Base-by-base conservation (phyloP, 1,140 invertebrate genomes). In the Trinorchestia longiramus region DNA sequence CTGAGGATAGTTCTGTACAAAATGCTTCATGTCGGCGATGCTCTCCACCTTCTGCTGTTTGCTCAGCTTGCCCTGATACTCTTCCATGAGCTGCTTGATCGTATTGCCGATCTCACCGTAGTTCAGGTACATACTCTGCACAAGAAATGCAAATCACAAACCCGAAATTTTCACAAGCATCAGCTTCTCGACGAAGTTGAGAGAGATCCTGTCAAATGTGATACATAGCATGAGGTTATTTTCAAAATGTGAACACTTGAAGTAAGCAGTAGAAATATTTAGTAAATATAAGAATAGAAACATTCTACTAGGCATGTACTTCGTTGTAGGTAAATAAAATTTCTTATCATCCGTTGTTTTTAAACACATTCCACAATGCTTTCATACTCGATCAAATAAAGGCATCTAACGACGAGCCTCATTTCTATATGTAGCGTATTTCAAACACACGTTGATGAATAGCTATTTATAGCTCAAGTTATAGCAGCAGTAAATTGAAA, bases 81-180 rank as follows among this genome's bases (percentile, higher is more conserved):
- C 99, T 95, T 99, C 99, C 98, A 99, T 99, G 45, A 99, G 97
- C 88, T 98, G 98, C 97, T 99, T 99, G 96, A 99, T 99, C 62
- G 99, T 99, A 97, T 99, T 98, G 0, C 99, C 99, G 97, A 99
- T 99, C 97, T 99, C 99, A 53, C 99, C 99, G 98, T 99, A 99
- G 97, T 99, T 99, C 43, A 98, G 97, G 97, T 99, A 99, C 97
- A 99, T 98, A 97, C 99, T 99, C 98, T 99, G 97, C 95, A 97
- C 97, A 97, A 96, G 17, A 45, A 90, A 90, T 45, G 43, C 19
- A 77, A 11, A 77, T 23, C 3, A 77, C 28, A 77, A 77, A 53
- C 47, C 62, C 3, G 28, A 36, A 23, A 77, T 36, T 77, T 77
- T 77, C 62, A 53, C 28, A 23, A 77, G 62, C 28, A 77, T 77